Evolutionary conservation across 2,888 invertebrate species (phyloP).

Genomic region (Teinopalpus imperialis): DNA sequence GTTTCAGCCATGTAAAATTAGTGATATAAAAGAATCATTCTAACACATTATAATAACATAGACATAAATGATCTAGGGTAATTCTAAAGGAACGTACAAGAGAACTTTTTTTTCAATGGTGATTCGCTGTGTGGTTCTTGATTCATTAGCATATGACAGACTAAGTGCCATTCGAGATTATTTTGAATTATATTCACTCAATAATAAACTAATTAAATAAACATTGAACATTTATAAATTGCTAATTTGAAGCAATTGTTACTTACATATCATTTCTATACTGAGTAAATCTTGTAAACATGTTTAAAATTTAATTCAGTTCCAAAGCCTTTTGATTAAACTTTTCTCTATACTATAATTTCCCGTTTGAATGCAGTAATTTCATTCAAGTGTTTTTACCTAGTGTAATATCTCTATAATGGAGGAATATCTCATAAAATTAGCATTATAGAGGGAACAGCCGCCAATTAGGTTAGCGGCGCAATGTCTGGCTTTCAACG

Average conservation of each 20-base stretch:
- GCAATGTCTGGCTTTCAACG: constrained; percentile 43
- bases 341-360: constrained; percentile 21
- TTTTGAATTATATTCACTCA: too few species aligned
- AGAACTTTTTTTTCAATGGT: too few species aligned
- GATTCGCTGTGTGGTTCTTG: too few species aligned
- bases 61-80: too few species aligned
- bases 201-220: too few species aligned
- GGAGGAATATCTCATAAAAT: constrained; percentile 59
- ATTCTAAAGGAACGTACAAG: too few species aligned
- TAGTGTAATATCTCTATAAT: constrained; percentile 35
- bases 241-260: constrained; percentile 4
- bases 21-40: too few species aligned
- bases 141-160: too few species aligned
- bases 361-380: constrained; percentile 7
- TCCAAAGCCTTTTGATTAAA: constrained; percentile 8
- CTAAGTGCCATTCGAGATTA: too few species aligned
- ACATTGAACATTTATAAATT: constrained; percentile 1
- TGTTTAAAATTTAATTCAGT: constrained; percentile 7
- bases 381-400: constrained; percentile 27
- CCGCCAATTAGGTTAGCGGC: constrained; percentile 76
- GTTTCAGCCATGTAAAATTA: too few species aligned
- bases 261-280: constrained; percentile 1
- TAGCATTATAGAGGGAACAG: constrained; percentile 61
- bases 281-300: not conserved
- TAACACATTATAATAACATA: too few species aligned